Evolutionary conservation across 2,797 vertebrate species (phyloP).

Genomic region (Sebastolobus altivelis): DNA sequence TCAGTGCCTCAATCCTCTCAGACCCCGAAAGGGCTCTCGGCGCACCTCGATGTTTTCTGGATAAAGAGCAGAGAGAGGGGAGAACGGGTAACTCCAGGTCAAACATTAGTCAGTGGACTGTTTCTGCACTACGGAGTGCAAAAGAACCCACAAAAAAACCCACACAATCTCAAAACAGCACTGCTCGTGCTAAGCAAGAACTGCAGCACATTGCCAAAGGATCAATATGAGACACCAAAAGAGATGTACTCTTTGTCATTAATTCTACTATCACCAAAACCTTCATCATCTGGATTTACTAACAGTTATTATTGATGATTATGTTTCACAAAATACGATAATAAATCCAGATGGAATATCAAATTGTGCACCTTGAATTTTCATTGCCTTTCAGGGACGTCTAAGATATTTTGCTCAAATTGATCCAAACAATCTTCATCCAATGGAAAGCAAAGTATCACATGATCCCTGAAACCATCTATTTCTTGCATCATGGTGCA

Average conservation of each 20-base stretch:
- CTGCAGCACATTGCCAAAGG: conserved; percentile 76
- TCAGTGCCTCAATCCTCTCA: conserved; percentile 99
- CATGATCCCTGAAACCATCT: conserved; percentile 35
- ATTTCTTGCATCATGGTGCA: conserved; percentile 29
- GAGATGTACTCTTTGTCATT: conserved; percentile 9
- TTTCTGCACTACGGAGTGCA: conserved; percentile 72
- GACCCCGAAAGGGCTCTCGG: conserved; percentile 93
- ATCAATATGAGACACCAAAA: conserved; percentile 71
- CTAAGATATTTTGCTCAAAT: conserved; percentile 57
- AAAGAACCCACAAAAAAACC: conserved; percentile 58
- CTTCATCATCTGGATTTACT: conserved; percentile 43
- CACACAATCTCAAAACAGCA: conserved; percentile 68
- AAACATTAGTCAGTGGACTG: conserved; percentile 48
- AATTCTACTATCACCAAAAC: conserved; percentile 20
- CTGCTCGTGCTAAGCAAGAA: conserved; percentile 74
- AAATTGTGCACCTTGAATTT: conserved; percentile 30
- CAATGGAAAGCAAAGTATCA: conserved; percentile 55
- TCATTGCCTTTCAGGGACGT: conserved; percentile 8
- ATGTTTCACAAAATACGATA: conserved; percentile 19
- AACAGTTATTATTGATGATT: neutral
- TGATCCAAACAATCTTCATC: conserved; percentile 59
- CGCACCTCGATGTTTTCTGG: conserved; percentile 87
- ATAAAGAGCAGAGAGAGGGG: conserved; percentile 73
- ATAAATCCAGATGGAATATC: conserved; percentile 45
- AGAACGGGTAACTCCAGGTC: conserved; percentile 78